A percentile compares a stretch with the other conserved stretches of the same genome.
These are phyloP conservation scores for Poecilus cupreus DNA, from an alignment of 2,888 invertebrate species.

Conservation along the genomic window DNA sequence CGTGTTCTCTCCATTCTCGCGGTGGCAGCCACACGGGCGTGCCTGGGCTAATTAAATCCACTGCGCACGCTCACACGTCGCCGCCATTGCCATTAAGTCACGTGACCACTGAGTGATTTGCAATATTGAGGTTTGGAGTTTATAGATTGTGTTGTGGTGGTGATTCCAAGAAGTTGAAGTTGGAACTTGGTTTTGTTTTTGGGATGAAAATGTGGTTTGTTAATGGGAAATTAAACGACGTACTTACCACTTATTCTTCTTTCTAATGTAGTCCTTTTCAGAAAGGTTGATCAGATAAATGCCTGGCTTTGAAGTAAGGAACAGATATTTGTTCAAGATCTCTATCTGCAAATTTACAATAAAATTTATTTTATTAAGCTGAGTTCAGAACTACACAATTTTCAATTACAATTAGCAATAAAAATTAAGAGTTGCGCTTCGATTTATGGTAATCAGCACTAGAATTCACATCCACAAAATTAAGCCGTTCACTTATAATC, in stretches of 20 bases:
- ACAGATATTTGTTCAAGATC: conserved; percentile 95
- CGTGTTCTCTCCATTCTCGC: conserved; percentile 8
- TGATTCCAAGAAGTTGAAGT: neutral
- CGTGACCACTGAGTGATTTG: neutral
- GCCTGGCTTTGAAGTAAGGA: conserved; percentile 97
- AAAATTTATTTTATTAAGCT: conserved; percentile 1
- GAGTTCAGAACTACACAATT: neutral
- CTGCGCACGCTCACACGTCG: conserved; percentile 9
- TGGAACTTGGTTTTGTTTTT: too few relatives aligned
- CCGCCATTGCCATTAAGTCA: neutral
- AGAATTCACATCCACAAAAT: too few relatives aligned
- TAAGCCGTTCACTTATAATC: too few relatives aligned
- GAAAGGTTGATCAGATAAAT: conserved; percentile 98
- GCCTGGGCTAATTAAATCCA: conserved; percentile 29
- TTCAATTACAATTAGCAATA: neutral
- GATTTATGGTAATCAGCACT: too few relatives aligned
- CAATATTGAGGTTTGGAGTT: neutral
- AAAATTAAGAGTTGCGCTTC: too few relatives aligned
- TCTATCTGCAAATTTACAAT: conserved; percentile 85
- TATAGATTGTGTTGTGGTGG: neutral
- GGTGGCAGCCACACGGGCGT: neutral
- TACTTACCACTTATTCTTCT: conserved; percentile 97
- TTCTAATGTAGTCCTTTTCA: conserved; percentile 98
- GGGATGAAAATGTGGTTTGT: neutral
- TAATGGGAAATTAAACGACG: conserved; percentile 28